These are phyloP conservation scores for Eublepharis macularius DNA, from an alignment of 2,113 vertebrate genomes.

Conservation along the genomic window DNA sequence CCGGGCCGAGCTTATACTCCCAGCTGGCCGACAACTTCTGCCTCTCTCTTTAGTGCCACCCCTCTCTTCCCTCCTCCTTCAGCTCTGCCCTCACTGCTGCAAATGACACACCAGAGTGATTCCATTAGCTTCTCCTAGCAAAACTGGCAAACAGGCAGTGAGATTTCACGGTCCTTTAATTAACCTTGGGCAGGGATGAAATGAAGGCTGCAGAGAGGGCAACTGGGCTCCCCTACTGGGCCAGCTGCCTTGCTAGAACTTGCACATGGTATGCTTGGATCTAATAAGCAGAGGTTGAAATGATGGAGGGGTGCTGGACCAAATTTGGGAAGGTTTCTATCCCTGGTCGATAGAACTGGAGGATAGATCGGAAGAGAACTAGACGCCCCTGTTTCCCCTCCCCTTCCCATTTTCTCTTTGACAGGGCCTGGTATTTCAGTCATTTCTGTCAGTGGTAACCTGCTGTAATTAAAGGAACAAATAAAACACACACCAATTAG, in stretches of 20 bases:
- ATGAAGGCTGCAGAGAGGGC: slow-evolving; percentile 11
- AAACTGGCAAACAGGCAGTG: slow-evolving; percentile 29
- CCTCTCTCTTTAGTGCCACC: neutral
- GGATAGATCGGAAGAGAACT: neutral
- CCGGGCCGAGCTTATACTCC: neutral
- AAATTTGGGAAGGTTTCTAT: neutral
- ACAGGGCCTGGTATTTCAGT: slow-evolving; percentile 20
- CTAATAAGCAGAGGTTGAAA: neutral
- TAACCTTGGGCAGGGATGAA: slow-evolving; percentile 24
- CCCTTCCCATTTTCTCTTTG: slow-evolving; percentile 19
- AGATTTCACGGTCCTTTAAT: slow-evolving; percentile 38
- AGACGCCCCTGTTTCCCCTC: neutral
- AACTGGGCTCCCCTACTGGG: neutral
- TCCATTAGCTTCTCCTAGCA: slow-evolving; percentile 28
- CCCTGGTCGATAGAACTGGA: neutral
- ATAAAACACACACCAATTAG: slow-evolving; percentile 35
- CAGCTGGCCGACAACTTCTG: neutral
- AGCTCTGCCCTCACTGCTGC: neutral
- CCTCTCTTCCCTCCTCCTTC: neutral
- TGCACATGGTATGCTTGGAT: neutral
- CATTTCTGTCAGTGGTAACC: slow-evolving; percentile 30
- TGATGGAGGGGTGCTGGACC: neutral
- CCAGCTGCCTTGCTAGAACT: neutral
- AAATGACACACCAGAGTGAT: slow-evolving; percentile 33
- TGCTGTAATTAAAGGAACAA: slow-evolving; percentile 31